Base-by-base conservation (phyloP, 2,113 vertebrate species). In the Syrrhaptes paradoxus region DNA sequence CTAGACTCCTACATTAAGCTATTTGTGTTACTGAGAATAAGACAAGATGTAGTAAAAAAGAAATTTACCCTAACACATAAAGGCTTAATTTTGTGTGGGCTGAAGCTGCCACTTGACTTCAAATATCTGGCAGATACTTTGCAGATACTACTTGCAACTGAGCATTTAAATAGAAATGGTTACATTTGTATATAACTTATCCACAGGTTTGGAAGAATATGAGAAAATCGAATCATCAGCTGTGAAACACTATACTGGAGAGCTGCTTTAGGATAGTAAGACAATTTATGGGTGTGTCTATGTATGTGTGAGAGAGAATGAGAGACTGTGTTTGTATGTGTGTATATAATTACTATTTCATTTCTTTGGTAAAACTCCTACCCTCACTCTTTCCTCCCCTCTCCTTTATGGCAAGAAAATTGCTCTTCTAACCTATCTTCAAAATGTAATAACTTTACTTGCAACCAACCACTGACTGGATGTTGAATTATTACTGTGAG, bases 371-470 rank as follows among this genome's bases (percentile, higher is more conserved):
- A 85, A 86, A 89, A 80, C 48, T 65, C 73, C 31, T 32, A 38
- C 38, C 43, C 48, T 38, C 21, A 10, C 4, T 4, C 13, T 13
- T 16, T 3, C 28, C 52, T 10, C 38, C 11, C 8, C 32, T 49
- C 7, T 70, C 46, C 55, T 84, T 63, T 86, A 92, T 54, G 38
- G 98, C 97, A 97, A 98, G 98, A 98, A 98, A 98, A 98, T 98
- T 98, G 98, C 98, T 96, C 90, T 96, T 95, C 89, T 94, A 91
- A 85, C 94, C 80, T 96, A 95, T 97, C 95, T 97, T 97, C 95
- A 98, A 98, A 98, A 98, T 98, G 97, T 98, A 98, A 98, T 98
- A 98, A 97, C 83, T 96, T 97, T 92, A 91, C 97, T 97, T 97
- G 93, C 97, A 97, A 96, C 98, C 98, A 98, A 97, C 96, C 97